Evolutionary conservation across 2,797 vertebrate genomes (phyloP).

Genomic region (Hephaestus fuliginosus): DNA sequence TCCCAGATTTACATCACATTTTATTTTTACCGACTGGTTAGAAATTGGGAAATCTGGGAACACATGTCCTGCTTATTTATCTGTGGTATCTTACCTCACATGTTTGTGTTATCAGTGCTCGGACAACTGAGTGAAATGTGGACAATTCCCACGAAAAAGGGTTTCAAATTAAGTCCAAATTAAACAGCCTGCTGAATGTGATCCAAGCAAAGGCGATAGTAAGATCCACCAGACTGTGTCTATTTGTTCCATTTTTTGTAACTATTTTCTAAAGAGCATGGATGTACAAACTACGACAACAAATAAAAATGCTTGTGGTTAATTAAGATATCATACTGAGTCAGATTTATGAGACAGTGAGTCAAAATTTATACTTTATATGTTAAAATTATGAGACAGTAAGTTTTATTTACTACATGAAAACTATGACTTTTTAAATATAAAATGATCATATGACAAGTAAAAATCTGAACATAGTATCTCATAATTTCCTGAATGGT

Average conservation of each 20-base stretch:
- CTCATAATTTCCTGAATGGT: too few species aligned
- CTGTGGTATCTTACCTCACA: not conserved
- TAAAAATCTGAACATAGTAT: too few species aligned
- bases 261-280: not conserved
- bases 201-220: not conserved
- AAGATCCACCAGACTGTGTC: not conserved
- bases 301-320: too few species aligned
- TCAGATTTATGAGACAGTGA: not conserved
- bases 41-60: not conserved
- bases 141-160: not conserved
- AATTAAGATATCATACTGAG: not conserved
- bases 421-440: too few species aligned
- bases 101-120: not conserved
- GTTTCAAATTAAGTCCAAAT: not conserved
- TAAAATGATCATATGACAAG: too few species aligned
- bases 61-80: not conserved
- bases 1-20: conserved; percentile 23
- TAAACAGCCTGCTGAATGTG: not conserved
- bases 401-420: too few species aligned
- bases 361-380: too few species aligned
- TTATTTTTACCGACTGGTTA: conserved; percentile 13
- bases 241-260: not conserved
- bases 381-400: too few species aligned
- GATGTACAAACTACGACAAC: not conserved
- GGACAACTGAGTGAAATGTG: too few species aligned